These are phyloP conservation scores for Chionoecetes opilio DNA, from an alignment of 1,140 invertebrate genomes.

Conservation along the genomic window DNA sequence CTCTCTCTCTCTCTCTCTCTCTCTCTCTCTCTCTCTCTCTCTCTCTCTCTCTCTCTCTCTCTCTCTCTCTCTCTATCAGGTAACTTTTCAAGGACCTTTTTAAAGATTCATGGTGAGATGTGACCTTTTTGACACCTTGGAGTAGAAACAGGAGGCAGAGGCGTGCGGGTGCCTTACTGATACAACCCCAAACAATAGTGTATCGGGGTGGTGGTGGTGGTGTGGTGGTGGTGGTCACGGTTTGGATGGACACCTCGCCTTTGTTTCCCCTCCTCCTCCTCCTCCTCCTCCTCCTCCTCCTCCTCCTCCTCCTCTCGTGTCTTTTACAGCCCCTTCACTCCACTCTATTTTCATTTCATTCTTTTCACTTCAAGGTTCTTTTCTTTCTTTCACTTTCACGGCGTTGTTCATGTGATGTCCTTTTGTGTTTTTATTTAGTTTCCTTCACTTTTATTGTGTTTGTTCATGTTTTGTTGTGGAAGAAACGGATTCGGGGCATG, in stretches of 20 bases:
- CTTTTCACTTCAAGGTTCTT: background rate
- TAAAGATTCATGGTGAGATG: background rate
- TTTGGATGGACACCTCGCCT: background rate
- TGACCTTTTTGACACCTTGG: background rate
- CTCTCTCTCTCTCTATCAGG: no score
- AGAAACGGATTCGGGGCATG: background rate
- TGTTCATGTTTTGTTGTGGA: background rate
- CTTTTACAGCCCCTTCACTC: background rate
- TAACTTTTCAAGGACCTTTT: background rate
- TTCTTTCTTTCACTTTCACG: background rate
- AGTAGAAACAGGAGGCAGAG: background rate
- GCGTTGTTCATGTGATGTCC: background rate
- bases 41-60: no score
- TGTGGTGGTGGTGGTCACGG: slow-evolving; percentile 3
- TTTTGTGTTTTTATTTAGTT: no score
- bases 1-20: no score
- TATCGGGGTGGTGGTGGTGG: background rate
- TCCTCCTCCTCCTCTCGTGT: background rate
- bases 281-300: background rate
- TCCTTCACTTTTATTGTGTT: background rate
- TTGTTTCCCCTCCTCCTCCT: background rate
- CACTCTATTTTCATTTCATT: background rate
- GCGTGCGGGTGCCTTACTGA: slow-evolving; percentile 4
- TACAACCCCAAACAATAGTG: background rate
- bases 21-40: no score